Base-by-base conservation (phyloP, 2,888 invertebrate species). In the Lochmaea capreae region DNA sequence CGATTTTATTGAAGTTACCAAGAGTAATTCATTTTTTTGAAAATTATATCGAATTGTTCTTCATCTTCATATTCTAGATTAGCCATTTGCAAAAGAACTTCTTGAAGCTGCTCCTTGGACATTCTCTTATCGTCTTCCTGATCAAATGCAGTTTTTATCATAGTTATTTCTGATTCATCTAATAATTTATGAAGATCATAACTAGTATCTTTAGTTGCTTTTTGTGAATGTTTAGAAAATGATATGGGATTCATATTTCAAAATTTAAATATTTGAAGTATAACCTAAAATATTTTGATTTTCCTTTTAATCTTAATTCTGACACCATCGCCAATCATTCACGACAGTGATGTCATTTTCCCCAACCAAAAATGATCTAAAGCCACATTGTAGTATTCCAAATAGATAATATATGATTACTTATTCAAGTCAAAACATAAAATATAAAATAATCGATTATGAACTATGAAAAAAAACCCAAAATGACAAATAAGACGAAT, bases 11-110 rank as follows among this genome's bases (percentile, higher is more conserved):
- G 8, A 39, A 39, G 8, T 72, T 81, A 85, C 85, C 85, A 83
- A 77, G 78, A 78, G 22, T 79, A 79, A 75, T 83, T 83, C 83
- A 92, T 92, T 87, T 92, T 92, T 72, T 89, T 84, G 85, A 93
- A 93, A 18, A 93, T 85, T 77, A 90, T 88, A 61, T 91, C 89
- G 76, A 89, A 93, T 26, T 46, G 26, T 61, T 92, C 91, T 0
- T 90, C 89, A 52, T 91, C 90, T 52, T 91, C 90, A 76, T 89
- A 90, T 69, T 88, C 88, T 14, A 90, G 86, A 74, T 88, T 88
- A 0, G 89, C 88, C 59, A 88, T 77, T 1, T 84, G 87, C 58
- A 84, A 81, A 11, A 91, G 81, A 39, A 88, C 75, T 22, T 86
- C 85, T 77, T 89, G 85, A 66, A 91, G 87, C 77, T 88, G 86